Conservation (phyloP, 2,113 vertebrate species). For the Alligator mississippiensis region DNA sequence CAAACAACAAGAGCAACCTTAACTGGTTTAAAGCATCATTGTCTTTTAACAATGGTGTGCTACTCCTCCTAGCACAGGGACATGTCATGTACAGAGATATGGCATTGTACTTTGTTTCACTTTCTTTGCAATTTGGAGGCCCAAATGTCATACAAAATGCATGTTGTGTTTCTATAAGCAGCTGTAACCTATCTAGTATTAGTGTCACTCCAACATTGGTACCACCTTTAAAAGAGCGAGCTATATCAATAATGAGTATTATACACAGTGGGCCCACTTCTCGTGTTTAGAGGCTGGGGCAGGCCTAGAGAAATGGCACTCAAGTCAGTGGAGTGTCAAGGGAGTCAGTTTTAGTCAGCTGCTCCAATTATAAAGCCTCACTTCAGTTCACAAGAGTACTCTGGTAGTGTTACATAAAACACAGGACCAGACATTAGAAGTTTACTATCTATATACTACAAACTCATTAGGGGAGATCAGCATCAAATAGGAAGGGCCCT, state of each 20-base stretch:
- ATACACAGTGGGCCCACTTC: background rate
- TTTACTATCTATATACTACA: background rate
- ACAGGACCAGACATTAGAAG: background rate
- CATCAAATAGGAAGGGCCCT: too few species aligned
- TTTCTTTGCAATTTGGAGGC: background rate
- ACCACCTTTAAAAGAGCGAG: background rate
- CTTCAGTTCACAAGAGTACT: background rate
- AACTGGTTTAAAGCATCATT: constrained; percentile 46
- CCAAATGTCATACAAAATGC: background rate
- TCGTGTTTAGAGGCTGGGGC: background rate
- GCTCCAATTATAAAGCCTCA: background rate
- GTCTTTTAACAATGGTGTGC: constrained; percentile 64
- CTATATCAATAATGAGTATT: background rate
- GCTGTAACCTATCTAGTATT: background rate
- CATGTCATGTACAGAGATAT: background rate
- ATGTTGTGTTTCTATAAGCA: constrained; percentile 9
- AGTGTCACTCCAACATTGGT: background rate
- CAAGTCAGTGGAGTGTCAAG: background rate
- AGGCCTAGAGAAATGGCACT: constrained; percentile 13
- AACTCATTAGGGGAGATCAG: too few species aligned
- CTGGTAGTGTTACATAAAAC: background rate
- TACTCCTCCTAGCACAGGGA: constrained; percentile 58
- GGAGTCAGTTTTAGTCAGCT: background rate
- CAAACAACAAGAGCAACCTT: constrained; percentile 38
- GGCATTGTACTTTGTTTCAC: constrained; percentile 40